Evolutionary conservation across 2,797 vertebrate genomes (phyloP), one percentile per base, ranked within the genome.

Genomic region (Sebastes paucispinis): DNA sequence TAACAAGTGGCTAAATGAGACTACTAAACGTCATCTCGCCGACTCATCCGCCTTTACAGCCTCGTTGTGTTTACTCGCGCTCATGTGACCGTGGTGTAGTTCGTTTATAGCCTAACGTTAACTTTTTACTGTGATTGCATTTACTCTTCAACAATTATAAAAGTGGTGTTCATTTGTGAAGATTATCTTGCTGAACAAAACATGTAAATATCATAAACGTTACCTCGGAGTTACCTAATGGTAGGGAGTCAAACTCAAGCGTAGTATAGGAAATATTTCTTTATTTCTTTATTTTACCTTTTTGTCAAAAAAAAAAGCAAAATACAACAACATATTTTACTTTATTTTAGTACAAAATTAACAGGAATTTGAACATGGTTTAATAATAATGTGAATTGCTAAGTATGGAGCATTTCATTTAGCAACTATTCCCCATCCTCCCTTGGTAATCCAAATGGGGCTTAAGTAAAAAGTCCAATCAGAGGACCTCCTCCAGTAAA

Each of bases 391-490:
- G 8, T 4, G 20, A 82, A 12, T 52, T 16, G 6, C 50, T 1
- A 34, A 27, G 7, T 9, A 14, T 52, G 9, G 16, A 29, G 22
- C 6, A 31, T 63, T 24, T 50, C 0, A 50, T 54, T 54, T 22
- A n/a, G 34, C 2, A 27, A 57, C 47, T 67, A 55, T 32, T 52
- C 5, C 8, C 18, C 57, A 4, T 20, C 36, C 3, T 34, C 22
- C 5, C 5, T 11, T 20, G 24, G 20, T 58, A 39, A 52, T 62
- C 8, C 6, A 66, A 77, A 58, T 73, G 22, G 12, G 16, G 10
- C 63, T 69, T 20, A 18, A 75, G 10, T 75, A 67, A 69, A 79
- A 82, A 47, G 63, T 76, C 47, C 58, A 62, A 68, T 82, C 74
- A 79, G 18, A 73, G 29, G 22, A 72, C 22, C 10, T 76, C 68